phyloP scores from a whole-genome alignment of 2,888 invertebrate genomes.

The Saturnia pavonia region DNA sequence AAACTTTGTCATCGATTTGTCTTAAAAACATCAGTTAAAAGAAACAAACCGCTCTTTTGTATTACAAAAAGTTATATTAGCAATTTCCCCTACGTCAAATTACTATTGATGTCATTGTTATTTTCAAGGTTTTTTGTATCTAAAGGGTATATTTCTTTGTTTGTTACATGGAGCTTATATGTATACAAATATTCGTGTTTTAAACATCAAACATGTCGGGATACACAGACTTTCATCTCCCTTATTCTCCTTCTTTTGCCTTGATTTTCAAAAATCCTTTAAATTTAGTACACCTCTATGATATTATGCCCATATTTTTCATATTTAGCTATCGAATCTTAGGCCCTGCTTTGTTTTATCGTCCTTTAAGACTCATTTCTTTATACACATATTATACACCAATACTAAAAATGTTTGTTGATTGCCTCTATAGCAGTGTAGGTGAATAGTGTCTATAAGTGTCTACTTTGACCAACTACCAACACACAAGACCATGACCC shows the following conservation, averaged over 20 bases:
- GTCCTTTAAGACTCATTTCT: not conserved
- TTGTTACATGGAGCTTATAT: not conserved
- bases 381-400: not conserved
- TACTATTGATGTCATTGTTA: not conserved
- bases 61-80: not conserved
- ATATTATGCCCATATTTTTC: not conserved
- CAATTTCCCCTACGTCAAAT: not conserved
- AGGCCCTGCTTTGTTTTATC: not conserved
- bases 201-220: not conserved
- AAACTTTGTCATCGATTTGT: not conserved
- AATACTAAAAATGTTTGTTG: not conserved
- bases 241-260: not conserved
- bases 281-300: not conserved
- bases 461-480: constrained; percentile 20
- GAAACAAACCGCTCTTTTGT: not conserved
- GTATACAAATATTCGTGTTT: not conserved
- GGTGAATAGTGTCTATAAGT: constrained; percentile 10
- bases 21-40: not conserved
- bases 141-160: not conserved
- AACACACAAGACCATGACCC: constrained; percentile 52
- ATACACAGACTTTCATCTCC: not conserved
- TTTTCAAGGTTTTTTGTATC: not conserved
- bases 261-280: not conserved
- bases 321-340: not conserved
- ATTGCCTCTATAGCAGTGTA: constrained; percentile 11